Percentiles rank a stretch among this genome's conserved stretches.
These are phyloP conservation scores for Podilymbus podiceps DNA, from an alignment of 2,113 vertebrate species.

Conservation along the genomic window DNA sequence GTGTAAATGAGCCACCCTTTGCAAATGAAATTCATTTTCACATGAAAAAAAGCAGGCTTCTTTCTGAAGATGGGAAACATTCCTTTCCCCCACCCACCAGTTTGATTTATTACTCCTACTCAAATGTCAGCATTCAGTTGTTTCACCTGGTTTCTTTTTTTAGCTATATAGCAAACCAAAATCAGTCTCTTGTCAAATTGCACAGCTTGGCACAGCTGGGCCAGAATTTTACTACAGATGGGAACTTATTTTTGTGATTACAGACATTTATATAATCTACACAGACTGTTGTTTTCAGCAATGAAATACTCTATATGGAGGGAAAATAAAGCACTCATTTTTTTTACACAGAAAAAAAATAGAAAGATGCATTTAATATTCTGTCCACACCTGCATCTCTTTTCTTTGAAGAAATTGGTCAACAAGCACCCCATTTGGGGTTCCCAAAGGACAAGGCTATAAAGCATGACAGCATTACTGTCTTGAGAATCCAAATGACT, in stretches of 20 bases:
- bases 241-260: background rate
- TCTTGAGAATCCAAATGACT: background rate
- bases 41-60: background rate
- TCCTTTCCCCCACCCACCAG: conserved; percentile 15
- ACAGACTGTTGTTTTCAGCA: background rate
- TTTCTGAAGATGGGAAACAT: conserved; percentile 19
- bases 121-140: conserved; percentile 17
- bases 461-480: background rate
- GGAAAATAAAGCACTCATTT: background rate
- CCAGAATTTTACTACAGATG: conserved; percentile 5
- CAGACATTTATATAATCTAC: background rate
- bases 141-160: conserved; percentile 51
- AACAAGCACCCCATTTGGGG: background rate
- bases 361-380: background rate
- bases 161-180: background rate
- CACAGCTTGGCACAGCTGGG: background rate
- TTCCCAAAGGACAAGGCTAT: background rate
- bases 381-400: background rate
- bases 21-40: background rate
- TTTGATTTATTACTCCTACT: conserved; percentile 49
- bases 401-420: background rate
- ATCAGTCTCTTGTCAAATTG: conserved; percentile 2
- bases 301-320: background rate
- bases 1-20: background rate
- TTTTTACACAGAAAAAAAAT: background rate